Percentiles rank a stretch among this genome's conserved stretches.
These are phyloP conservation scores for Notospermus geniculatus DNA, from an alignment of 1,140 invertebrate species.

Conservation along the genomic window DNA sequence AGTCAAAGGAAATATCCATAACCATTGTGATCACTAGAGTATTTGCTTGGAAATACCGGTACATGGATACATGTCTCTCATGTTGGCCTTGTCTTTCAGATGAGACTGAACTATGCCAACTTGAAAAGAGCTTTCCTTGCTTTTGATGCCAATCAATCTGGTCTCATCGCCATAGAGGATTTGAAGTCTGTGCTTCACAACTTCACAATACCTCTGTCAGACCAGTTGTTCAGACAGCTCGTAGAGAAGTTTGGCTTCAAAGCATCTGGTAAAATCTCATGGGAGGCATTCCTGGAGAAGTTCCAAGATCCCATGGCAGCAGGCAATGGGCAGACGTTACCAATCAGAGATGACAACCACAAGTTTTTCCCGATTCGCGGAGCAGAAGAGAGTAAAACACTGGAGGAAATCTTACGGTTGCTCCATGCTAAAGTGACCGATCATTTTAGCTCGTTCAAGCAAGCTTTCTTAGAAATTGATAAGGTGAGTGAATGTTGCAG, in stretches of 20 bases:
- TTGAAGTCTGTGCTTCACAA: constrained; percentile 42
- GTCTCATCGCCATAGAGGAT: constrained; percentile 45
- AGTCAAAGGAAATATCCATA: constrained; percentile 1
- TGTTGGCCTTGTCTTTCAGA: constrained; percentile 35
- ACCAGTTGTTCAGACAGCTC: constrained; percentile 45
- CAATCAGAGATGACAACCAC: constrained; percentile 43
- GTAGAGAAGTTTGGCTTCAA: constrained; percentile 50
- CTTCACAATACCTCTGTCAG: constrained; percentile 51
- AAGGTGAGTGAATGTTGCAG: constrained; percentile 29
- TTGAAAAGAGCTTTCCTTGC: constrained; percentile 48
- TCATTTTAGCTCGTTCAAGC: constrained; percentile 41
- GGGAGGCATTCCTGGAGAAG: constrained; percentile 51
- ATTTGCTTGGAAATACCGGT: no score
- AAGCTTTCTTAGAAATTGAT: constrained; percentile 50
- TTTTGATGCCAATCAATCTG: constrained; percentile 43
- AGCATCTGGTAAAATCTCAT: constrained; percentile 42
- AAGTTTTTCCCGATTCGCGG: constrained; percentile 51
- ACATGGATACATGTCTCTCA: no score
- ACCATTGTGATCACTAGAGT: no score
- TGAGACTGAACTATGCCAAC: constrained; percentile 42
- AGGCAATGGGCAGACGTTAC: constrained; percentile 51
- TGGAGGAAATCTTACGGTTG: constrained; percentile 42
- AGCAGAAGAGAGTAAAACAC: constrained; percentile 29
- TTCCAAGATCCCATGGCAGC: constrained; percentile 42
- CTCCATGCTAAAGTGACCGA: constrained; percentile 43